phyloP scores from a whole-genome alignment of 2,888 invertebrate genomes.

The Ephialtes manifestator region DNA sequence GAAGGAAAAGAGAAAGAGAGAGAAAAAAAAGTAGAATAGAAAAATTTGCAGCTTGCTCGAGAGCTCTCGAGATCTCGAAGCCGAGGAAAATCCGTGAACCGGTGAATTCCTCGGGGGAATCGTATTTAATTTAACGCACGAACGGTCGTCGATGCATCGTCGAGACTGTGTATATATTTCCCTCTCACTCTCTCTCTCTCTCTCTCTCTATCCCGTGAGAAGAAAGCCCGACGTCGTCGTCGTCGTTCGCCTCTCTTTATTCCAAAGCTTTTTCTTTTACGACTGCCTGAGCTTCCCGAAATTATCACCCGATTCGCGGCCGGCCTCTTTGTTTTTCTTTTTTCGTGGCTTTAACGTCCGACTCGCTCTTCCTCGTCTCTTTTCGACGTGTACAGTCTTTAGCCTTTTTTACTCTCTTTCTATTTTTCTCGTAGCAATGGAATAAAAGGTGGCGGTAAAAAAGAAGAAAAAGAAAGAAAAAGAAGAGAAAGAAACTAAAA shows the following conservation, averaged over 20 bases:
- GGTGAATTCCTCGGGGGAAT: constrained; percentile 66
- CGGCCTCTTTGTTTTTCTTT: constrained; percentile 19
- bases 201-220: constrained; percentile 22
- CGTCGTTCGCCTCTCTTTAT: constrained; percentile 40
- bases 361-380: constrained; percentile 12
- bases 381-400: constrained; percentile 50
- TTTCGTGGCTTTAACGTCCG: constrained; percentile 25
- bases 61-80: constrained; percentile 44
- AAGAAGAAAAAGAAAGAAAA: constrained; percentile 52
- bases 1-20: constrained; percentile 5
- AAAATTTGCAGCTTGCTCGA: constrained; percentile 39
- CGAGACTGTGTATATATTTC: neutral
- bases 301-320: constrained; percentile 61
- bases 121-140: constrained; percentile 73
- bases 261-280: constrained; percentile 39
- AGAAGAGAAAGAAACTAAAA: constrained; percentile 29
- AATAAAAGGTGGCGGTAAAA: constrained; percentile 17
- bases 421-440: constrained; percentile 15
- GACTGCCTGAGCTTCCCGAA: constrained; percentile 41
- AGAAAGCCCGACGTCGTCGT: constrained; percentile 40
- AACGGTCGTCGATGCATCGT: constrained; percentile 60
- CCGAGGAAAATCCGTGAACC: constrained; percentile 56
- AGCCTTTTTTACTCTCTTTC: constrained; percentile 45
- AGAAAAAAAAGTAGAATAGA: constrained; percentile 13
- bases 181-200: neutral